Evolutionary conservation across 2,888 invertebrate genomes (phyloP).

Genomic region (Phengaris arion): DNA sequence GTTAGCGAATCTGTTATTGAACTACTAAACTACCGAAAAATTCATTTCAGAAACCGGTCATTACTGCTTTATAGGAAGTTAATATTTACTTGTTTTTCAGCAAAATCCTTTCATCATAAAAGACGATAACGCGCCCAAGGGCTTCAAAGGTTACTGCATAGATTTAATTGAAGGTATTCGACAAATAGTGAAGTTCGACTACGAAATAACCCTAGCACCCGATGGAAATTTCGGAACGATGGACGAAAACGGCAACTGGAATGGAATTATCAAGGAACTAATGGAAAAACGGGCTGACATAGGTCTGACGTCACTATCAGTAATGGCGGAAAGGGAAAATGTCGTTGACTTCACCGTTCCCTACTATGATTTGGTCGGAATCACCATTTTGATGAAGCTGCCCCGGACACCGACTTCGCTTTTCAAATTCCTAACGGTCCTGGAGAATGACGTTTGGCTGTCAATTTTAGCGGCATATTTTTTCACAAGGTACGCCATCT

Average conservation of each 20-base stretch:
- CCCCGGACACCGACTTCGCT: slow-evolving; percentile 93
- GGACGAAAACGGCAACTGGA: slow-evolving; percentile 92
- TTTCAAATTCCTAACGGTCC: slow-evolving; percentile 97
- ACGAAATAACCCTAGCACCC: slow-evolving; percentile 89
- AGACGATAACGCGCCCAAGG: slow-evolving; percentile 82
- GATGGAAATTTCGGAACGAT: slow-evolving; percentile 94
- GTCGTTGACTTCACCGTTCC: slow-evolving; percentile 99
- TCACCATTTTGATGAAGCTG: slow-evolving; percentile 96
- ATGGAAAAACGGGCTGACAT: slow-evolving; percentile 95
- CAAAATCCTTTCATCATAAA: slow-evolving; percentile 91
- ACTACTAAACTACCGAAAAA: too few relatives aligned
- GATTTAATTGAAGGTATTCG: slow-evolving; percentile 94
- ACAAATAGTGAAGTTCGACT: slow-evolving; percentile 91
- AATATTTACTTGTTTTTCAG: slow-evolving; percentile 59
- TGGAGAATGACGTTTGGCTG: slow-evolving; percentile 98
- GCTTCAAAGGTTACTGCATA: slow-evolving; percentile 94
- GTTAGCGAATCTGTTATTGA: too few relatives aligned
- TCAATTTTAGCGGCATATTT: slow-evolving; percentile 97
- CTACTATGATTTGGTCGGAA: slow-evolving; percentile 98
- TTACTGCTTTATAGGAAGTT: too few relatives aligned
- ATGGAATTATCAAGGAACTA: slow-evolving; percentile 89
- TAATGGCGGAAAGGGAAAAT: slow-evolving; percentile 98
- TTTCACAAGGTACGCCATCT: slow-evolving; percentile 86
- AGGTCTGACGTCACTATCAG: slow-evolving; percentile 94
- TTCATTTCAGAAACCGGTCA: too few relatives aligned